phyloP scores from a whole-genome alignment of 2,797 vertebrate species.

The Siniperca obscura region DNA sequence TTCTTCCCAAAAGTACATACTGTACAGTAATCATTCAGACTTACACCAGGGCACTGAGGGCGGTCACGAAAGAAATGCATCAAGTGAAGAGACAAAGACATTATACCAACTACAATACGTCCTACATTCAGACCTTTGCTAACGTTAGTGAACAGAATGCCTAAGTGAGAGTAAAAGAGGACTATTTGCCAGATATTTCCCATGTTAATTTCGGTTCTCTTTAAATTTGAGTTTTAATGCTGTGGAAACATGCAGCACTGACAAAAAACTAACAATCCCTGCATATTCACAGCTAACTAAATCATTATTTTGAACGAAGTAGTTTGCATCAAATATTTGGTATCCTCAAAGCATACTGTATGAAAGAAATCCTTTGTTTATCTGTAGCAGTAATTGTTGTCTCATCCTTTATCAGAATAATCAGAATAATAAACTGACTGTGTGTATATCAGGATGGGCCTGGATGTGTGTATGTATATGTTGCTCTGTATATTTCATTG shows the following conservation, averaged over 20 bases:
- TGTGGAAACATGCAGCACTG: background rate
- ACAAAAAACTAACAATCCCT: background rate
- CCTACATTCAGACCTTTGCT: constrained; percentile 3
- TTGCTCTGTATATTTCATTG: background rate
- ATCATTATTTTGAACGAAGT: background rate
- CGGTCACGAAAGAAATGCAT: constrained; percentile 3
- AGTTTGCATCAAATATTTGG: constrained; percentile 11
- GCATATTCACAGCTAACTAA: background rate
- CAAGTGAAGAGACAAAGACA: background rate
- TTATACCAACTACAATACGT: background rate
- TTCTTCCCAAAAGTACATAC: background rate
- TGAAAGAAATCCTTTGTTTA: constrained; percentile 5
- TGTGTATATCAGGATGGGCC: background rate
- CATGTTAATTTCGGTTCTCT: constrained; percentile 7
- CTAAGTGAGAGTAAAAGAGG: background rate
- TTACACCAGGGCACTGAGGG: no score
- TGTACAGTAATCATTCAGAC: background rate
- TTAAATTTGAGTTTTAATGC: background rate
- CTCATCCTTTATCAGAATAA: background rate
- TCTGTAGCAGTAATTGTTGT: background rate
- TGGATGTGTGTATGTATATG: background rate
- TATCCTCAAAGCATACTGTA: background rate
- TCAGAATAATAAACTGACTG: background rate
- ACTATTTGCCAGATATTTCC: background rate
- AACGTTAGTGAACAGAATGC: background rate